A percentile compares a stretch with the other conserved stretches of the same genome.
phyloP scores from a whole-genome alignment of 2,113 vertebrate genomes.

The Elaphurus davidianus region DNA sequence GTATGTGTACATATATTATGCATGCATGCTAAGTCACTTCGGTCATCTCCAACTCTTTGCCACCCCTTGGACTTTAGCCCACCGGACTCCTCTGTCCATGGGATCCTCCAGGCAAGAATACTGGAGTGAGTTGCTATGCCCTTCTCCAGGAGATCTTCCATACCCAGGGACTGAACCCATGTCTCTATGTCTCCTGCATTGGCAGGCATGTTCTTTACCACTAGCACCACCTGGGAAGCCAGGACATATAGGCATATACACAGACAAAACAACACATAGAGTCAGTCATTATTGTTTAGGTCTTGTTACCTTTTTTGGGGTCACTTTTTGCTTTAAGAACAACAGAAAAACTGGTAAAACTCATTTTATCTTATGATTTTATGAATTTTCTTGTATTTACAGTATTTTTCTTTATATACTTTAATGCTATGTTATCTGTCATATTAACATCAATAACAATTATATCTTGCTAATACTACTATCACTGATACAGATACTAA shows the following conservation, averaged over 20 bases:
- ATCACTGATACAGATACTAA: background rate
- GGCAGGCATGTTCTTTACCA: background rate
- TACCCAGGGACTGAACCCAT: background rate
- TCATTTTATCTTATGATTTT: background rate
- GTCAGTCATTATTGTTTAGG: background rate
- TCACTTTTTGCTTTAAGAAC: background rate
- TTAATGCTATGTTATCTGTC: background rate
- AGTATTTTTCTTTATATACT: slow-evolving; percentile 1
- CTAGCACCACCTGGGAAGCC: background rate
- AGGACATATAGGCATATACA: background rate
- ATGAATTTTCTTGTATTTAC: background rate
- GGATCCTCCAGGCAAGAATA: background rate
- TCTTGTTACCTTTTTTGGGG: background rate
- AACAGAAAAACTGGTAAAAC: background rate
- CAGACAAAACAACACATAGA: background rate
- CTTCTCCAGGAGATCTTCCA: background rate
- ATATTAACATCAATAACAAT: background rate
- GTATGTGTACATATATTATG: background rate
- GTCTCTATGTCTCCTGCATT: background rate
- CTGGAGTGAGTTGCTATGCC: background rate
- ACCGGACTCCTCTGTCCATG: background rate
- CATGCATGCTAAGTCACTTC: background rate
- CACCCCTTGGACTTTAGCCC: background rate
- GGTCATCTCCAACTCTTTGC: background rate
- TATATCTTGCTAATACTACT: background rate